Conservation (phyloP, 2,797 vertebrate genomes). For the Malurus splendens region DNA sequence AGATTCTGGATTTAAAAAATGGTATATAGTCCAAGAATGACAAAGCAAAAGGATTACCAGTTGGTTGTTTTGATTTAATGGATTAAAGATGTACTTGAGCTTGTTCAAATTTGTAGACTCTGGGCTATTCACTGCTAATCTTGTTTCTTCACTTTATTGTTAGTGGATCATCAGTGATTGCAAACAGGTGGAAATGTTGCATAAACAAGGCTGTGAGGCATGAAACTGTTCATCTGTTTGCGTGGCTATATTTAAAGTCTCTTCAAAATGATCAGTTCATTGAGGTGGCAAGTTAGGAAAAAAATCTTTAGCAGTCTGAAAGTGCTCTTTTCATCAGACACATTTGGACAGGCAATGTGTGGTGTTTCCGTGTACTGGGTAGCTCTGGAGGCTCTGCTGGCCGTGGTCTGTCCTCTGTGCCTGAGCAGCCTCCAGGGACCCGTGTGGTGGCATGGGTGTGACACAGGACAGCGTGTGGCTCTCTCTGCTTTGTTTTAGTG, state of each 20-base stretch:
- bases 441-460: neutral
- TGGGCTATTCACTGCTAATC: neutral
- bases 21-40: neutral
- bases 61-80: neutral
- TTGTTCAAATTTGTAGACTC: neutral
- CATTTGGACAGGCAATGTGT: fast-evolving
- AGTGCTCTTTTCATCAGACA: neutral
- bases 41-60: neutral
- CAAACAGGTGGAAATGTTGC: neutral
- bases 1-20: neutral
- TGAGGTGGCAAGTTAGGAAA: neutral
- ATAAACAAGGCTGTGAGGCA: neutral
- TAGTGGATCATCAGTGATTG: neutral
- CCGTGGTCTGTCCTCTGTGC: neutral
- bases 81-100: neutral
- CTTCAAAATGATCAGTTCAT: neutral
- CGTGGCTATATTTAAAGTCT: neutral
- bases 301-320: neutral
- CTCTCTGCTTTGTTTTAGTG: neutral
- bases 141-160: neutral
- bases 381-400: neutral
- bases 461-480: neutral
- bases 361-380: neutral
- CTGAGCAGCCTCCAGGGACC: neutral
- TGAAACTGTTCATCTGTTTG: neutral